Evolutionary conservation across 2,797 vertebrate genomes (phyloP).

Genomic region (Gymnopithys bicolor): DNA sequence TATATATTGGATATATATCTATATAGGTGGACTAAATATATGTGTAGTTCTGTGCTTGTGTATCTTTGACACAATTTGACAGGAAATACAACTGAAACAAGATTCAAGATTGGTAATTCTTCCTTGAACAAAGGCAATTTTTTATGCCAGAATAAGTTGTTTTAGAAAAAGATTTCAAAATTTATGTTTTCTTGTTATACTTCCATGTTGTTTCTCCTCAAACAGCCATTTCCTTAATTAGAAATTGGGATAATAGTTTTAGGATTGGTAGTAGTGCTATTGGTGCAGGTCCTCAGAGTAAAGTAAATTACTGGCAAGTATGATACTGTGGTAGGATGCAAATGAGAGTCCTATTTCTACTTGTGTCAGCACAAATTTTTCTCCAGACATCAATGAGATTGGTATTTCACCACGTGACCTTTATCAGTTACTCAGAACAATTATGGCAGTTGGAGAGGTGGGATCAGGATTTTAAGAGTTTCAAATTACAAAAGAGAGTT

Average conservation of each 20-base stretch:
- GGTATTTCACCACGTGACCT: constrained; percentile 24
- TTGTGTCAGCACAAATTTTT: constrained; percentile 24
- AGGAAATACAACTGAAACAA: background rate
- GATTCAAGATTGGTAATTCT: background rate
- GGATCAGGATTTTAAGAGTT: background rate
- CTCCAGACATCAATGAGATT: background rate
- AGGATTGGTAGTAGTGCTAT: background rate
- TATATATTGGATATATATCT: background rate
- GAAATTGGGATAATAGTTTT: background rate
- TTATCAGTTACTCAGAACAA: constrained; percentile 19
- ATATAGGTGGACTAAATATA: background rate
- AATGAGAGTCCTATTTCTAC: background rate
- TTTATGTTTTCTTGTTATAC: background rate
- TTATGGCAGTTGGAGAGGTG: background rate
- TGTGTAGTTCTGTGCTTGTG: background rate
- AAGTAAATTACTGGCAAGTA: background rate
- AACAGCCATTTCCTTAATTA: background rate
- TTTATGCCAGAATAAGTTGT: background rate
- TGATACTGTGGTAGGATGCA: background rate
- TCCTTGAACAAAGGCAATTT: background rate
- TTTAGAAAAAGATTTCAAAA: background rate
- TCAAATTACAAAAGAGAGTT: constrained; percentile 25
- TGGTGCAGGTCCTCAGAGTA: background rate
- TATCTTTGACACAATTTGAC: background rate
- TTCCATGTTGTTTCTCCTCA: background rate